Percentiles rank a stretch among this genome's conserved stretches.
Conservation (phyloP, 2,888 invertebrate genomes). For the Falcaria lacertinaria region DNA sequence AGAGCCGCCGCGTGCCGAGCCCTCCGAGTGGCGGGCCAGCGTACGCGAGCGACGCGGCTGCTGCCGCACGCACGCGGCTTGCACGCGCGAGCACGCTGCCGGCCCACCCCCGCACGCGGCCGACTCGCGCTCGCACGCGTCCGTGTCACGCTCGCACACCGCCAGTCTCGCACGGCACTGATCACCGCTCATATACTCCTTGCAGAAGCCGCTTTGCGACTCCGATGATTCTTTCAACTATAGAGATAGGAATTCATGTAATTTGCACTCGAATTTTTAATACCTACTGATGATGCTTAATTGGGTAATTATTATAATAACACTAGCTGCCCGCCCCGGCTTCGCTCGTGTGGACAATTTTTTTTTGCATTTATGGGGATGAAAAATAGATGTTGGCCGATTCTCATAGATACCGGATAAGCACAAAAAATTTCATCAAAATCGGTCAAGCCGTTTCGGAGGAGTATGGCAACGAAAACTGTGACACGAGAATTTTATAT, state of each 20-base stretch:
- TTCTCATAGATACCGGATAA: too few species aligned
- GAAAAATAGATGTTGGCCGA: too few species aligned
- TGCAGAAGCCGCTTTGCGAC: constrained; percentile 8
- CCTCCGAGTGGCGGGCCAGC: constrained; percentile 12
- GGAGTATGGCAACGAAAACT: too few species aligned
- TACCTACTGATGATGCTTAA: too few species aligned
- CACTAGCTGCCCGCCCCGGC: too few species aligned
- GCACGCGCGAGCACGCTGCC: constrained; percentile 31
- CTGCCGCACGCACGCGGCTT: constrained; percentile 38
- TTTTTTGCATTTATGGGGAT: too few species aligned
- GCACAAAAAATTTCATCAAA: too few species aligned
- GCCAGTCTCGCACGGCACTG: constrained; percentile 16
- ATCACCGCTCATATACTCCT: constrained; percentile 28
- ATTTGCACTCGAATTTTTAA: too few species aligned
- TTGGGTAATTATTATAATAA: too few species aligned
- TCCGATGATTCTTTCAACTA: constrained; percentile 36
- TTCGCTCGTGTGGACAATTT: too few species aligned
- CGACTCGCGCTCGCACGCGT: constrained; percentile 33
- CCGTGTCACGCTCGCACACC: constrained; percentile 5
- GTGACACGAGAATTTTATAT: too few species aligned
- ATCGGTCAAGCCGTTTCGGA: too few species aligned
- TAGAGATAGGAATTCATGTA: background rate
- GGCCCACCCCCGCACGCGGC: constrained; percentile 20
- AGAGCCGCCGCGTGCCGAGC: constrained; percentile 9
- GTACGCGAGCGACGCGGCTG: constrained; percentile 34